Conservation (phyloP, 2,797 vertebrate species). For the Phalanger gymnotis region DNA sequence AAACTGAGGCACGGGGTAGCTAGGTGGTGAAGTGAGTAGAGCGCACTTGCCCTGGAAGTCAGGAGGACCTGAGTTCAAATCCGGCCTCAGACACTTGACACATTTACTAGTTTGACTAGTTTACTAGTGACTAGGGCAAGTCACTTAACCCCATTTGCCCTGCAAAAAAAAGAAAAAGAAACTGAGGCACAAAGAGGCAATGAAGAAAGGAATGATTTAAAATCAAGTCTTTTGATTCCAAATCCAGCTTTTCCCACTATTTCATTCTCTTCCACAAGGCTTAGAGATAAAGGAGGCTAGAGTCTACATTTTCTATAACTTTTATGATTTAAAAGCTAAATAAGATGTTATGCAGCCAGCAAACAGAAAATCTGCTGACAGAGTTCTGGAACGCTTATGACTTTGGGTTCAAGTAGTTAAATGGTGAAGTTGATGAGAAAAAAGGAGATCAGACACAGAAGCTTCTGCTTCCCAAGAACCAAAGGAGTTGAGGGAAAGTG, state of each 20-base stretch:
- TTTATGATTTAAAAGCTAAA: neutral
- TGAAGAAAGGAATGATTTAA: neutral
- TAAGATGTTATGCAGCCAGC: neutral
- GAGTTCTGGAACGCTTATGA: neutral
- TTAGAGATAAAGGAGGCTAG: neutral
- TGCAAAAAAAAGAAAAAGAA: neutral
- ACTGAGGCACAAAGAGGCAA: neutral
- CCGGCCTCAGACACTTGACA: too few relatives aligned
- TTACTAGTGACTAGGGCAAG: too few relatives aligned
- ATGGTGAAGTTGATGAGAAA: neutral
- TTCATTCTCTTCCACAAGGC: neutral
- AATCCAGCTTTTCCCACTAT: neutral
- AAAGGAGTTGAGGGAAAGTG: neutral
- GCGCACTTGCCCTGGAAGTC: too few relatives aligned
- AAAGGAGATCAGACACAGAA: neutral
- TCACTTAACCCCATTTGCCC: too few relatives aligned
- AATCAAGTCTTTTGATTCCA: neutral
- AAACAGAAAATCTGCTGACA: neutral
- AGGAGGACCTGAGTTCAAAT: too few relatives aligned
- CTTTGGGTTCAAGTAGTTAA: neutral
- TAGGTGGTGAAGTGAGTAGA: too few relatives aligned
- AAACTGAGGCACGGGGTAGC: too few relatives aligned
- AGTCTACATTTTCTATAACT: neutral
- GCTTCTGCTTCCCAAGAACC: neutral
- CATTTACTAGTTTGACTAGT: too few relatives aligned